Conservation (phyloP, 2,888 invertebrate species). For the Rapana venosa region DNA sequence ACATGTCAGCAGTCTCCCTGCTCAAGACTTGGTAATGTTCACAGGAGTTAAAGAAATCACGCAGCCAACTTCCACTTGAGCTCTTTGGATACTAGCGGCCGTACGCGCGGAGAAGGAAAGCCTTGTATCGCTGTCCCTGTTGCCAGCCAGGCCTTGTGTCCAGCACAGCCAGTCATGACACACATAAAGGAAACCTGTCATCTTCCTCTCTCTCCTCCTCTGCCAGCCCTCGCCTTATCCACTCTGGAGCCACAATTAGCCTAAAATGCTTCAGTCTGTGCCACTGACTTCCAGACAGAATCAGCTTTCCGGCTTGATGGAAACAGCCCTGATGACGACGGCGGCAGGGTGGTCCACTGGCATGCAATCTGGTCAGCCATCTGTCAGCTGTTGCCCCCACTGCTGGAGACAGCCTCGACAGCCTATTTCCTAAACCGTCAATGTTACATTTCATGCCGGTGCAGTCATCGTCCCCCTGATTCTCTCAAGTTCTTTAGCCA, state of each 20-base stretch:
- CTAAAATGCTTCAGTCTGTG: not conserved
- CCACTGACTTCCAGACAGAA: not conserved
- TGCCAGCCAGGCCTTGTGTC: not conserved
- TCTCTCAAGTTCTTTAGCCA: not conserved
- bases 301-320: too few species aligned
- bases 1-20: too few species aligned
- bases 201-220: not conserved
- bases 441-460: not conserved
- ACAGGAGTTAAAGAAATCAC: too few species aligned
- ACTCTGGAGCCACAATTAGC: constrained; percentile 12
- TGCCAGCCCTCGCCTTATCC: not conserved
- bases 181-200: not conserved
- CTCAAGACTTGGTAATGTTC: too few species aligned
- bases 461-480: not conserved
- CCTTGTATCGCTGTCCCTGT: not conserved
- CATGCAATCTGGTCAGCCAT: not conserved
- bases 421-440: not conserved
- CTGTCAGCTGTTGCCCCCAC: not conserved
- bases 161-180: not conserved
- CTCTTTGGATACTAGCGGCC: not conserved
- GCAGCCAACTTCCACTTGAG: too few species aligned
- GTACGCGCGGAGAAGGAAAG: not conserved
- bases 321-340: not conserved
- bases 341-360: too few species aligned
- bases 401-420: not conserved